A percentile compares a stretch with the other conserved stretches of the same genome.
These are phyloP conservation scores for Microchirus variegatus DNA, from an alignment of 2,797 vertebrate species.

Conservation along the genomic window DNA sequence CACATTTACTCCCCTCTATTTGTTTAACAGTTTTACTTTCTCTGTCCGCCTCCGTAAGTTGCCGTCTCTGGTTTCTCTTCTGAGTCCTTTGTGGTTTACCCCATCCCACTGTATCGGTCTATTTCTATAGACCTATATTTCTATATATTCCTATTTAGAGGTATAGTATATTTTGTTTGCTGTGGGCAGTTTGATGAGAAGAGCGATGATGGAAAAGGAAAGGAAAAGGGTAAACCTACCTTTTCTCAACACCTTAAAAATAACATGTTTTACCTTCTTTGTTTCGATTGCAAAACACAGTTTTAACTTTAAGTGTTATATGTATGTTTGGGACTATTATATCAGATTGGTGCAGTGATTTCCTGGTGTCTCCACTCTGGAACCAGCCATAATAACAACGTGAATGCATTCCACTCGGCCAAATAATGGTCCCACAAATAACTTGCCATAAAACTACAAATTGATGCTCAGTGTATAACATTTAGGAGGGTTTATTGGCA, in stretches of 20 bases:
- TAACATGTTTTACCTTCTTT: background rate
- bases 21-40: slow-evolving; percentile 1
- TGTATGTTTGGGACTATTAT: no score
- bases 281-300: background rate
- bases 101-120: slow-evolving; percentile 6
- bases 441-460: no score
- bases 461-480: no score
- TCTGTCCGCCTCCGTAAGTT: slow-evolving; percentile 9
- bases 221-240: background rate
- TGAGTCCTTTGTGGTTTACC: slow-evolving; percentile 12
- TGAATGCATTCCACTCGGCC: no score
- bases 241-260: background rate
- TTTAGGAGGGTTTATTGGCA: no score
- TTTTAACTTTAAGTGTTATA: no score
- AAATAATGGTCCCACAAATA: no score
- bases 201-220: background rate
- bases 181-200: background rate
- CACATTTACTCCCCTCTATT: slow-evolving; percentile 6
- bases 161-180: background rate
- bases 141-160: background rate
- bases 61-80: slow-evolving; percentile 26
- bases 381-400: background rate
- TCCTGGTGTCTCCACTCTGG: background rate
- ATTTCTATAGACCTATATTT: no score
- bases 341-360: background rate